These are phyloP conservation scores for Apotomis turbidana DNA, from an alignment of 2,888 invertebrate genomes.

Conservation along the genomic window DNA sequence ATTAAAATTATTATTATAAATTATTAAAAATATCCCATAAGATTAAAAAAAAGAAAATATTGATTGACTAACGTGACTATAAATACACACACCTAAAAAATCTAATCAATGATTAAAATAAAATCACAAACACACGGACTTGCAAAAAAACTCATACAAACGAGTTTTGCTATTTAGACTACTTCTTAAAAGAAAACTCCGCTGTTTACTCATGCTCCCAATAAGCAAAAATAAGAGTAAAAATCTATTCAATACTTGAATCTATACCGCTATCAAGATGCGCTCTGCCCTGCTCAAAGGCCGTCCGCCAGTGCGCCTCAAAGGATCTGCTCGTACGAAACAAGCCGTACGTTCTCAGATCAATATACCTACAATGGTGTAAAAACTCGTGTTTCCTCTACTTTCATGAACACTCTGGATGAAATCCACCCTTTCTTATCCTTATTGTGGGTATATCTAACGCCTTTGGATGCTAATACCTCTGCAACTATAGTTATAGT, in stretches of 20 bases:
- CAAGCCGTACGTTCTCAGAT: constrained; percentile 72
- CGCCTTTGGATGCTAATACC: constrained; percentile 7
- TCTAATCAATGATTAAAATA: too few relatives aligned
- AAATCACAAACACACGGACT: too few relatives aligned
- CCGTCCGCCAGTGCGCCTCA: constrained; percentile 60
- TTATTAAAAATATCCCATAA: too few relatives aligned
- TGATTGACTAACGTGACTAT: too few relatives aligned
- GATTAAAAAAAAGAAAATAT: too few relatives aligned
- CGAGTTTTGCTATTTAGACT: too few relatives aligned
- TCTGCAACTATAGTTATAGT: neutral
- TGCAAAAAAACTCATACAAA: too few relatives aligned
- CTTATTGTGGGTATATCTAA: constrained; percentile 41
- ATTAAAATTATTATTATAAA: too few relatives aligned
- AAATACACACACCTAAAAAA: too few relatives aligned
- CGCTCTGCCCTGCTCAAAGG: constrained; percentile 70
- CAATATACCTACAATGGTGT: constrained; percentile 65
- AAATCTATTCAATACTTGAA: constrained; percentile 73
- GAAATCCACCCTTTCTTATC: constrained; percentile 62
- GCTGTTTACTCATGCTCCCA: constrained; percentile 34
- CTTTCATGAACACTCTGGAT: constrained; percentile 57
- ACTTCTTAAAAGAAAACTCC: neutral
- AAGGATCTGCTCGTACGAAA: constrained; percentile 67
- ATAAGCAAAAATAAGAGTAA: constrained; percentile 59
- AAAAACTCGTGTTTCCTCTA: constrained; percentile 56
- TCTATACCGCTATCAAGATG: constrained; percentile 78